Evolutionary conservation across 2,888 invertebrate species (phyloP).

Genomic region (Adelognathus sp.): DNA sequence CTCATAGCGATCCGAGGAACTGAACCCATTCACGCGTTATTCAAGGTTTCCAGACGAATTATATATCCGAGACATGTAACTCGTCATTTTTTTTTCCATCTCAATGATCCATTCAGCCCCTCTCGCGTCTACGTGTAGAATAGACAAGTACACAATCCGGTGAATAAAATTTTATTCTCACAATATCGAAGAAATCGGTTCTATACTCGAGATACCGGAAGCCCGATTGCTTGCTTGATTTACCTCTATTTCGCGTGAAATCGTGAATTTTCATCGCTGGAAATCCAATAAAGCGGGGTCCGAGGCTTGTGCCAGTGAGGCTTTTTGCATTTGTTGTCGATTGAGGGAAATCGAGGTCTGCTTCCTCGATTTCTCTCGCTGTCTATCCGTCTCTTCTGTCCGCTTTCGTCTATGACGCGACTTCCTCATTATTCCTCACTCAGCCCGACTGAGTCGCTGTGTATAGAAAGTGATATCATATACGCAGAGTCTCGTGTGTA

Average conservation of each 20-base stretch:
- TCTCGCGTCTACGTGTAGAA: too few species aligned
- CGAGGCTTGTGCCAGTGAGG: too few species aligned
- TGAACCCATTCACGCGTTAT: too few species aligned
- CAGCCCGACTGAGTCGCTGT: constrained; percentile 23
- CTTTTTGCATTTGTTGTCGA: constrained; percentile 8
- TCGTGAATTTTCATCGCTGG: constrained; percentile 9
- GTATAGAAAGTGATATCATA: constrained; percentile 8
- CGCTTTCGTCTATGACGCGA: constrained; percentile 14
- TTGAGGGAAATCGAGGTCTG: constrained; percentile 18
- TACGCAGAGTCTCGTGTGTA: constrained; percentile 27
- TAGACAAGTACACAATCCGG: too few species aligned
- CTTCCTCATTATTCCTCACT: constrained; percentile 51
- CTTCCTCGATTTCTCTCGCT: not conserved
- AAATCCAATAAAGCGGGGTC: too few species aligned
- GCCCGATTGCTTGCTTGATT: constrained; percentile 20
- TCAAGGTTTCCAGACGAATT: too few species aligned
- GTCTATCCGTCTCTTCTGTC: not conserved
- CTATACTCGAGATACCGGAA: constrained; percentile 13
- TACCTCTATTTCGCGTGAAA: constrained; percentile 7
- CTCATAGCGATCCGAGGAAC: too few species aligned
- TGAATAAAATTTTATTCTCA: too few species aligned
- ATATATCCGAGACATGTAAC: too few species aligned
- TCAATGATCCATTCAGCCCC: too few species aligned
- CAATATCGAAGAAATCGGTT: too few species aligned
- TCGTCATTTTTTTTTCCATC: too few species aligned